These are phyloP conservation scores for Caenorhabditis afra DNA, from an alignment of 2,888 invertebrate genomes.

Conservation along the genomic window DNA sequence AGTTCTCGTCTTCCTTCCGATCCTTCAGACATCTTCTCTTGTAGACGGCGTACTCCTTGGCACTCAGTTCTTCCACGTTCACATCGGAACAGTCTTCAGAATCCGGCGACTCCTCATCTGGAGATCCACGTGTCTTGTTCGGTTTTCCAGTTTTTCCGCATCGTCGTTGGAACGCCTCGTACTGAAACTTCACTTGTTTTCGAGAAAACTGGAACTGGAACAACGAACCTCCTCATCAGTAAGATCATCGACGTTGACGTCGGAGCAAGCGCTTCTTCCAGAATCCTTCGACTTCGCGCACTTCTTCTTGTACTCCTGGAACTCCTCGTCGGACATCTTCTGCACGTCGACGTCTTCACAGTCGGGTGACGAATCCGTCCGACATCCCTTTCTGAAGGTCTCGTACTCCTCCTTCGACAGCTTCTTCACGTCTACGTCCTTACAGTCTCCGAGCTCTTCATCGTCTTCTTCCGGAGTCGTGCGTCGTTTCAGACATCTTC, in stretches of 20 bases:
- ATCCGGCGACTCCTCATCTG: neutral
- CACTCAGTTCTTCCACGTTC: conserved; percentile 1
- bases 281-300: conserved; percentile 12
- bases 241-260: conserved; percentile 31
- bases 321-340: neutral
- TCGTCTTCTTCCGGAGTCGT: neutral
- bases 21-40: neutral
- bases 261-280: conserved; percentile 4
- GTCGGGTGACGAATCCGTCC: neutral
- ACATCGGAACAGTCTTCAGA: neutral
- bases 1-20: neutral
- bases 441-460: conserved; percentile 5
- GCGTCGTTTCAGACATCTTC: neutral
- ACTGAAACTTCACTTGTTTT: conserved; percentile 4
- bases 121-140: conserved; percentile 3
- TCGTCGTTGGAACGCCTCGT: conserved; percentile 10
- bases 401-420: neutral
- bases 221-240: conserved; percentile 24
- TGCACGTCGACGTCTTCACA: neutral
- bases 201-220: too few species aligned
- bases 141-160: conserved; percentile 7
- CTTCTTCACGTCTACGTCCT: neutral
- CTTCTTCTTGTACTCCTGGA: conserved; percentile 10
- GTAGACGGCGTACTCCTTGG: neutral
- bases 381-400: neutral